phyloP scores from a whole-genome alignment of 2,113 vertebrate genomes.

The Muntiacus muntjak region DNA sequence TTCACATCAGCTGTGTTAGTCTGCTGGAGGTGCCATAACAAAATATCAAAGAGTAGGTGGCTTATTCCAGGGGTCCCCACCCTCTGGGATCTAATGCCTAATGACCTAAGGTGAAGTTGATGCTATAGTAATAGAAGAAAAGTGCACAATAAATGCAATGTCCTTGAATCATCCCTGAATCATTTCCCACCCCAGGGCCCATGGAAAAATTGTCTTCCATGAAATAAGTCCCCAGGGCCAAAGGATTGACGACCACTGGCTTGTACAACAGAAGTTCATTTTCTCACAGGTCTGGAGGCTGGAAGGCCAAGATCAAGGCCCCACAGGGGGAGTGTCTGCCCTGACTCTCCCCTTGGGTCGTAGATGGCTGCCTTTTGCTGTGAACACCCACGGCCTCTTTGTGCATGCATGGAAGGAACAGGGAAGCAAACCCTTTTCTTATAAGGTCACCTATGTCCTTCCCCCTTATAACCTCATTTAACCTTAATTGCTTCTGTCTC shows the following conservation, averaged over 20 bases:
- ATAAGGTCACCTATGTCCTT: background rate
- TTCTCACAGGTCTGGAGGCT: background rate
- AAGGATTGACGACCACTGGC: background rate
- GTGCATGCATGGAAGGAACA: background rate
- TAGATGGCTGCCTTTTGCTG: background rate
- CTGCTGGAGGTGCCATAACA: background rate
- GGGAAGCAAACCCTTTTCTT: background rate
- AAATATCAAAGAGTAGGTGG: background rate
- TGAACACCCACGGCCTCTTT: background rate
- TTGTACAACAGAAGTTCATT: background rate
- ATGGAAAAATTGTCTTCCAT: background rate
- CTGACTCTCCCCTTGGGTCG: too few species aligned
- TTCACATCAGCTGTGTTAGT: background rate
- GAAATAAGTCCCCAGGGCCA: background rate
- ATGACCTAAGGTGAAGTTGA: too few species aligned
- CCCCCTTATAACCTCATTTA: background rate
- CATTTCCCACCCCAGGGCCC: background rate
- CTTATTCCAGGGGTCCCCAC: background rate
- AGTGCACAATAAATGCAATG: background rate
- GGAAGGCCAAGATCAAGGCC: background rate
- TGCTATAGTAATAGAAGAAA: too few species aligned
- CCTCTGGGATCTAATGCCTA: background rate
- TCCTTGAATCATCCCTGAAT: background rate
- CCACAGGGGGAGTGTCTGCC: background rate
- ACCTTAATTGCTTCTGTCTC: background rate